Evolutionary conservation across 2,888 invertebrate genomes (phyloP).

Genomic region (Calameuta idolon): DNA sequence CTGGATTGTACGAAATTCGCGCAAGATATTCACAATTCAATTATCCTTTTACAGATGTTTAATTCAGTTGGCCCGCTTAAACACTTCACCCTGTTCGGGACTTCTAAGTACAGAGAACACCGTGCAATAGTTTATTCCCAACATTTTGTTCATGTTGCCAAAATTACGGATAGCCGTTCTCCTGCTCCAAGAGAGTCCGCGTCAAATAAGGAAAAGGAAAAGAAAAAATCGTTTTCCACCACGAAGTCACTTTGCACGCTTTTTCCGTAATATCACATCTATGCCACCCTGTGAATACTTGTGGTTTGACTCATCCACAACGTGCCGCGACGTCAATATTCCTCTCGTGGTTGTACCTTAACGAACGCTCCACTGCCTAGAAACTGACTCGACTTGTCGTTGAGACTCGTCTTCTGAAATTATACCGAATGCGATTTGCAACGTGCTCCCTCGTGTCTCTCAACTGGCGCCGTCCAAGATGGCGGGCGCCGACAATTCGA

Average conservation of each 20-base stretch:
- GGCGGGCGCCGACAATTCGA: background rate
- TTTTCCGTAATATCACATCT: constrained; percentile 20
- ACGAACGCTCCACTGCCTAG: background rate
- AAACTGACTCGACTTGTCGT: background rate
- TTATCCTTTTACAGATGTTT: background rate
- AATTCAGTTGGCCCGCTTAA: constrained; percentile 56
- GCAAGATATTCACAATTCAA: background rate
- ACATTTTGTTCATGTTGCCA: constrained; percentile 56
- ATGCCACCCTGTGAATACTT: constrained; percentile 7
- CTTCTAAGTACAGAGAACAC: constrained; percentile 64
- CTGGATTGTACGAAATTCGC: background rate
- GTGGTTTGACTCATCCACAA: background rate
- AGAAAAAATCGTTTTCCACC: constrained; percentile 47
- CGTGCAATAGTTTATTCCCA: constrained; percentile 59
- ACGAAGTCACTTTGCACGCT: constrained; percentile 42
- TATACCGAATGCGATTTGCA: constrained; percentile 13
- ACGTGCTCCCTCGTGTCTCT: constrained; percentile 18
- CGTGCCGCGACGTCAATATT: background rate
- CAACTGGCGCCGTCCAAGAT: constrained; percentile 6
- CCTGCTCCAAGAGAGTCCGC: background rate
- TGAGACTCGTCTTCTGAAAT: background rate
- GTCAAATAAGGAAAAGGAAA: constrained; percentile 53
- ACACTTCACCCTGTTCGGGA: constrained; percentile 60
- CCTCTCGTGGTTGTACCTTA: background rate
- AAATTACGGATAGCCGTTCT: constrained; percentile 5